Percentiles rank a stretch among this genome's conserved stretches.
Evolutionary conservation across 2,888 invertebrate genomes (phyloP).

Genomic region (Ophion costatus): DNA sequence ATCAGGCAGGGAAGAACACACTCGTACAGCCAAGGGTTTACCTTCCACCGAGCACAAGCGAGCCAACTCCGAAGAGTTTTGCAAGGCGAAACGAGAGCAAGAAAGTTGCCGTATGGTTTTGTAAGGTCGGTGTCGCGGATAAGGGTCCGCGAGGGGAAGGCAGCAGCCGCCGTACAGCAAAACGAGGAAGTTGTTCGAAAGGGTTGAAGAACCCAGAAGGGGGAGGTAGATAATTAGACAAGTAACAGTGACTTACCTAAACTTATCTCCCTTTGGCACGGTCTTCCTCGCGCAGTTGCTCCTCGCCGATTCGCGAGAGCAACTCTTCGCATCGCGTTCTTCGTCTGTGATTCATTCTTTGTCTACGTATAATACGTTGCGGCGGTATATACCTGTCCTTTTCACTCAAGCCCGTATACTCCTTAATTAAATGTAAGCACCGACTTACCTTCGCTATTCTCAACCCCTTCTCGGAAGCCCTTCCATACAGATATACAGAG

Average conservation of each 20-base stretch:
- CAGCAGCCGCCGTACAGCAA: constrained; percentile 65
- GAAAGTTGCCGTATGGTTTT: constrained; percentile 43
- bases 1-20: constrained; percentile 32
- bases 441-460: constrained; percentile 75
- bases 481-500: constrained; percentile 45
- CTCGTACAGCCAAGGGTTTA: constrained; percentile 23
- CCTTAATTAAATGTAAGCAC: constrained; percentile 81
- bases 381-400: constrained; percentile 31
- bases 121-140: constrained; percentile 22
- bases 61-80: constrained; percentile 48
- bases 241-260: constrained; percentile 76
- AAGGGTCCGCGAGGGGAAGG: constrained; percentile 35
- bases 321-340: constrained; percentile 60
- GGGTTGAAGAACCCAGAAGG: constrained; percentile 55
- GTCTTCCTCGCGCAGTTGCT: constrained; percentile 45
- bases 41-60: constrained; percentile 26
- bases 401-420: constrained; percentile 74
- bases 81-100: constrained; percentile 40
- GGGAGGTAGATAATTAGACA: constrained; percentile 80
- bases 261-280: constrained; percentile 57
- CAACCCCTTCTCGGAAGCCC: constrained; percentile 58
- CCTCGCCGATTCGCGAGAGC: constrained; percentile 35
- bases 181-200: constrained; percentile 66
- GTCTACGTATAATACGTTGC: constrained; percentile 5
- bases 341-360: constrained; percentile 43